Evolutionary conservation across 2,888 invertebrate genomes (phyloP), one percentile per base, ranked within the genome.

Genomic region (Drosophila greeni): DNA sequence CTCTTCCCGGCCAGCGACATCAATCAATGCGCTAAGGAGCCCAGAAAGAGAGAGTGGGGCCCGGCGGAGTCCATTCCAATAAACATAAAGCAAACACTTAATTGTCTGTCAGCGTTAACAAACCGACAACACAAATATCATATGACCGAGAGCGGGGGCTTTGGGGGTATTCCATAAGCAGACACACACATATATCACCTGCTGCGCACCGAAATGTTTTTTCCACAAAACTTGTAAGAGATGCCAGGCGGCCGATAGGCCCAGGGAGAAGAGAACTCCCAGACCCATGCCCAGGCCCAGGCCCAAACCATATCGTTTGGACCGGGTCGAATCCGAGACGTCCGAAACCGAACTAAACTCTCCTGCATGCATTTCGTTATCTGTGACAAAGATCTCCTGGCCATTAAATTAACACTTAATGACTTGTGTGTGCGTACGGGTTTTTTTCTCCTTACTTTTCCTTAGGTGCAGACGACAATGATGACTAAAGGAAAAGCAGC

Each of bases 401-500:
- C 75, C 85, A 85, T 84, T 85, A 85, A 85, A 85, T 82, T 85
- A 85, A 84, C 84, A 85, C 84, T 82, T 82, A 82, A 82, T 82
- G 81, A 82, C 79, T 82, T 82, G 79, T 82, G 79, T 77, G 75
- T 74, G 62, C 71, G 72, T 79, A 36, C 58, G 64, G 54, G 65
- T 55, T 76, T 76, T 47, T 47, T 47, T 33, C 23, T 43, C 12
- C 18, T 47, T 47, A 29, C 7, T 16, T 29, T 29, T 26, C 18
- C 66, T 74, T 76, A 77, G 84, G 72, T 78, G 83, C 75, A 72
- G 68, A 56, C 51, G 54, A 24, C 56, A 57, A 64, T 68, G 71
- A 67, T 60, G 70, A 69, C 66, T 69, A 47, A 68, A 68, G 51
- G 47, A 52, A 52, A 56, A 45, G 20, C 40, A 55, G 43, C 48